A percentile compares a stretch with the other conserved stretches of the same genome.
Conservation (phyloP, 1,140 invertebrate species). For the Leguminivora glycinivorella region DNA sequence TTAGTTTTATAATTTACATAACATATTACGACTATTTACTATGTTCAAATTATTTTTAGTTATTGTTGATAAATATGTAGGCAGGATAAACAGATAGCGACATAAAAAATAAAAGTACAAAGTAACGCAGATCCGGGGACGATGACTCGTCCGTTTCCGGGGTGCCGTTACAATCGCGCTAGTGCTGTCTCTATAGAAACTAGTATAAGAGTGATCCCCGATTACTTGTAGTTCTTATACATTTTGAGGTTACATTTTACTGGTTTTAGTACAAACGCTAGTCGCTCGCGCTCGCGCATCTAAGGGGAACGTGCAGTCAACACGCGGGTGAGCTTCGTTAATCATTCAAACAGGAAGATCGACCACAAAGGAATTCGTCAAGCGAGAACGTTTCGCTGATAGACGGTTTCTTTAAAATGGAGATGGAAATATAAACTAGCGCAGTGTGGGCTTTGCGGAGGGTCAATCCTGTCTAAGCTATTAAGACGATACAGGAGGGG, state of each 20-base stretch:
- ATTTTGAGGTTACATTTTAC: background rate
- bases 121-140: constrained; percentile 22
- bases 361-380: constrained; percentile 13
- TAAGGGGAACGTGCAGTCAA: background rate
- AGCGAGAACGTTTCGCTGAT: constrained; percentile 2
- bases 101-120: constrained; percentile 1
- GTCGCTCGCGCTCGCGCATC: background rate
- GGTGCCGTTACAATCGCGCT: background rate
- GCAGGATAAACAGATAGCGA: background rate
- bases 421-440: background rate
- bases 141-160: constrained; percentile 20
- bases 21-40: too few relatives aligned
- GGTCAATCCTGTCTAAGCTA: too few relatives aligned
- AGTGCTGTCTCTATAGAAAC: background rate
- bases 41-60: background rate
- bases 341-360: constrained; percentile 20
- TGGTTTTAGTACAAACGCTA: background rate
- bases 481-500: too few relatives aligned
- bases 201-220: background rate
- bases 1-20: too few relatives aligned
- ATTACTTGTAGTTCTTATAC: background rate
- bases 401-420: background rate
- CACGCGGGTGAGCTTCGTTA: constrained; percentile 10
- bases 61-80: background rate
- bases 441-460: too few relatives aligned